Conservation (phyloP, 2,888 invertebrate genomes). For the Cheilosia pagana region DNA sequence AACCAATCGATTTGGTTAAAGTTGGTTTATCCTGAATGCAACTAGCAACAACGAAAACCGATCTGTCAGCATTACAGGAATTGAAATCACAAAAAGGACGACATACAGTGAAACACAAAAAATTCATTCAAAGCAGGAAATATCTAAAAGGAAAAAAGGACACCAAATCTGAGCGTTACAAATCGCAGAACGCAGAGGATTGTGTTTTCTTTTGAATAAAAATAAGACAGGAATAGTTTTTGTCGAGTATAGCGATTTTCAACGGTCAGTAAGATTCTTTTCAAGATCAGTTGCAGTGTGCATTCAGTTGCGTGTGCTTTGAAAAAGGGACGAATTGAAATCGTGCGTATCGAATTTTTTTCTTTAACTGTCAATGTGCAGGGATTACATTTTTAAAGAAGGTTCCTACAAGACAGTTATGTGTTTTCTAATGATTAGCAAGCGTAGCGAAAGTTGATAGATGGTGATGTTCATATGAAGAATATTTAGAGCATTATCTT, state of each 20-base stretch:
- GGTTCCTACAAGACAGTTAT: neutral
- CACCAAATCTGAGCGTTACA: constrained; percentile 63
- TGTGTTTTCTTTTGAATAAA: constrained; percentile 30
- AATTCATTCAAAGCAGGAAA: constrained; percentile 53
- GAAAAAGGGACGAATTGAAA: constrained; percentile 40
- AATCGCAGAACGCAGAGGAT: constrained; percentile 46
- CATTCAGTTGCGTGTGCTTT: constrained; percentile 12
- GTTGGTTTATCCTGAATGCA: constrained; percentile 55
- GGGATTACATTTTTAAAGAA: neutral
- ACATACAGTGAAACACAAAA: constrained; percentile 14
- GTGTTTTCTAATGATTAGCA: neutral
- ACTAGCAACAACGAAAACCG: constrained; percentile 14
- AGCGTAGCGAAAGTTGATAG: neutral
- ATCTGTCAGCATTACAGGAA: constrained; percentile 50
- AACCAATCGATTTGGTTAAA: constrained; percentile 74
- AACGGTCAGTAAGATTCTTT: constrained; percentile 60
- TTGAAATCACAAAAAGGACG: constrained; percentile 48
- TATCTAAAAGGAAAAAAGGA: constrained; percentile 42
- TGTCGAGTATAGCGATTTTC: constrained; percentile 47
- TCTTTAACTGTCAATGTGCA: constrained; percentile 13
- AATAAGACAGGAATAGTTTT: neutral
- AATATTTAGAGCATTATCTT: too few relatives aligned
- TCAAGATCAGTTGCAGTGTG: constrained; percentile 32
- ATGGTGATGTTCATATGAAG: neutral
- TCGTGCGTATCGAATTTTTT: constrained; percentile 66